Evolutionary conservation across 1,140 invertebrate species (phyloP), one percentile per base, ranked within the genome.

Genomic region (Drosophila willistoni): DNA sequence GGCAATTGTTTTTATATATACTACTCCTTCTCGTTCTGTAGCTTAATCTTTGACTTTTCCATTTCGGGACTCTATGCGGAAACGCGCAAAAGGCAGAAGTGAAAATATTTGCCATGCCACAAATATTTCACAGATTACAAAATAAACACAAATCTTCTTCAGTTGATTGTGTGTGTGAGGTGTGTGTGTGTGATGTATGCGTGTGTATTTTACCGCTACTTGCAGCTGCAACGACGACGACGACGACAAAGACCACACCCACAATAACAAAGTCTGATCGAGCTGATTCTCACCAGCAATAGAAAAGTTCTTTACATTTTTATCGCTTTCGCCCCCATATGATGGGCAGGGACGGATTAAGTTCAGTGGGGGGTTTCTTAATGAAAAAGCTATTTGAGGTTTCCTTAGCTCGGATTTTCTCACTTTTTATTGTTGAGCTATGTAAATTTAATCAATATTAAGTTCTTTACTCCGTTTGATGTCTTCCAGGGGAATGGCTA

Each of bases 81-180:
- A 86, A 87, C 64, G 78, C 34, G 10, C 7, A 29, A 36, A 36
- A 36, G 34, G 9, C 66, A 74, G 64, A 63, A 76, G 71, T 77
- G 73, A 89, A 77, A 86, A 86, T 86, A 89, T 87, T 86, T 86
- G 83, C 77, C 79, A 86, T 86, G 83, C 84, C 83, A 86, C 84
- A 86, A 86, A 86, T 86, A 86, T 86, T 87, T 86, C 84, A 86
- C 80, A 89, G 83, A 86, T 86, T 89, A 83, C 79, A 80, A 87
- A 83, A 87, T 83, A 89, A 87, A 89, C 84, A 86, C 83, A 86
- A 86, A 86, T 86, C 83, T 86, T 85, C 67, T 57, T 54, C 68
- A 51, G 41, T 47, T 54, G 34, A n/a, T 2, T 61, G 67, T 77
- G 17, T 47, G 17, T 47, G 44, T 19, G 44, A n/a, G n/a, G n/a